A percentile compares a stretch with the other conserved stretches of the same genome.
Evolutionary conservation across 2,113 vertebrate genomes (phyloP).

Genomic region (Burhinus bistriatus): DNA sequence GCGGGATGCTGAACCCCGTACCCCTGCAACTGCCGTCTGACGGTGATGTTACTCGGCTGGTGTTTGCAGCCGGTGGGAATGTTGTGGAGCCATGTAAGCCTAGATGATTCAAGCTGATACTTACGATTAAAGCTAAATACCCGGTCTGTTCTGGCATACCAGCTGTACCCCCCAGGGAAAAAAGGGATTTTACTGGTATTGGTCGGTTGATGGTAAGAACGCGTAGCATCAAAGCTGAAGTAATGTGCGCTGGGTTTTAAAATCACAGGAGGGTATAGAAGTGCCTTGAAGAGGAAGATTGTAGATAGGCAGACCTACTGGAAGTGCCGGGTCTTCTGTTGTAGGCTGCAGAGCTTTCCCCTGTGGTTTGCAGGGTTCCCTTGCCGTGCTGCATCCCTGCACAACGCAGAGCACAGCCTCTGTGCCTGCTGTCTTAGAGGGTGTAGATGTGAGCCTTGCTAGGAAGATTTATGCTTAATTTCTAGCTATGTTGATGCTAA

Average conservation of each 20-base stretch:
- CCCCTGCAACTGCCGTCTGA: background rate
- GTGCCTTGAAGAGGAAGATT: conserved; percentile 10
- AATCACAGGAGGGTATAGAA: conserved; percentile 7
- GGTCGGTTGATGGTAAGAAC: background rate
- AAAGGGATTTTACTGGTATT: background rate
- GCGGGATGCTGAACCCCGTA: background rate
- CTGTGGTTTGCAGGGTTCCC: background rate
- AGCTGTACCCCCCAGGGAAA: conserved; percentile 3
- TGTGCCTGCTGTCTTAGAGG: background rate
- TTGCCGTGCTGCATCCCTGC: background rate
- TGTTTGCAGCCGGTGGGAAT: background rate
- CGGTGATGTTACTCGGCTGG: background rate
- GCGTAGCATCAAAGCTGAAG: conserved; percentile 26
- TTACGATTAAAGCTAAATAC: conserved; percentile 18
- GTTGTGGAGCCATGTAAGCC: background rate
- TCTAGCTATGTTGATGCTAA: background rate
- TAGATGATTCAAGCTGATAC: conserved; percentile 33
- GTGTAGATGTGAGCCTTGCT: background rate
- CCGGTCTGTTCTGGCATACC: conserved; percentile 10
- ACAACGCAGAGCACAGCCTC: background rate
- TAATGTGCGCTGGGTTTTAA: background rate
- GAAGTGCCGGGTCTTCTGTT: background rate
- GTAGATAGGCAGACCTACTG: background rate
- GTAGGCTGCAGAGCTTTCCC: background rate
- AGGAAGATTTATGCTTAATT: background rate